These are phyloP conservation scores for Temnothorax ravouxi DNA, from an alignment of 2,888 invertebrate species.

Conservation along the genomic window DNA sequence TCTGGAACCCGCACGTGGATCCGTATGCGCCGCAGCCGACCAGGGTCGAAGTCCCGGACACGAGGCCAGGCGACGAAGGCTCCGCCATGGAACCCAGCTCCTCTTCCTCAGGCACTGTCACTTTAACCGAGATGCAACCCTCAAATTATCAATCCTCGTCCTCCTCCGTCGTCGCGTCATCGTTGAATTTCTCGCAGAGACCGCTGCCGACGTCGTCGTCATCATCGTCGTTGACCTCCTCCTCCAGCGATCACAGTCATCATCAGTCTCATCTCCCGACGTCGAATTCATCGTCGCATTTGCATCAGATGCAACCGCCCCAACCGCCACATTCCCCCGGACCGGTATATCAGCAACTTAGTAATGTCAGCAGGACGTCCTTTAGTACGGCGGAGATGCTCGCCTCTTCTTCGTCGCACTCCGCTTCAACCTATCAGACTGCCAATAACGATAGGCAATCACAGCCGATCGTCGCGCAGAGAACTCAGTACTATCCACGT, in stretches of 20 bases:
- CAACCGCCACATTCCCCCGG: constrained; percentile 77
- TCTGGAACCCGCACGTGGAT: constrained; percentile 82
- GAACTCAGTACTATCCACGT: constrained; percentile 84
- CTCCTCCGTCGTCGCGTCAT: constrained; percentile 47
- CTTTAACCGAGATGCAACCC: constrained; percentile 84
- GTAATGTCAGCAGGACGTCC: constrained; percentile 77
- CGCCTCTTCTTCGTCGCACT: constrained; percentile 68
- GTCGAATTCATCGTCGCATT: constrained; percentile 69
- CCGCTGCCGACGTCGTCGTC: constrained; percentile 46
- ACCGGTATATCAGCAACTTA: constrained; percentile 82
- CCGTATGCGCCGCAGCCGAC: constrained; percentile 84
- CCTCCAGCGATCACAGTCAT: constrained; percentile 57
- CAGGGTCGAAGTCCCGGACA: constrained; percentile 84
- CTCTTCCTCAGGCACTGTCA: constrained; percentile 72
- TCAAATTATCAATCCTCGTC: constrained; percentile 71
- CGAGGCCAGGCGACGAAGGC: constrained; percentile 81
- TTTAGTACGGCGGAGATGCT: constrained; percentile 77
- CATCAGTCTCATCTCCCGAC: constrained; percentile 58
- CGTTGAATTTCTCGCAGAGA: constrained; percentile 34
- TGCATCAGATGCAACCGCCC: constrained; percentile 79
- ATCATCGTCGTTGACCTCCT: constrained; percentile 55
- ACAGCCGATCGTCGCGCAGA: constrained; percentile 77
- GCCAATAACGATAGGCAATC: constrained; percentile 66
- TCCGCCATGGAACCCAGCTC: constrained; percentile 73
- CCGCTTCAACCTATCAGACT: constrained; percentile 74